phyloP scores from a whole-genome alignment of 1,140 invertebrate species.

The Liolophura sinensis region DNA sequence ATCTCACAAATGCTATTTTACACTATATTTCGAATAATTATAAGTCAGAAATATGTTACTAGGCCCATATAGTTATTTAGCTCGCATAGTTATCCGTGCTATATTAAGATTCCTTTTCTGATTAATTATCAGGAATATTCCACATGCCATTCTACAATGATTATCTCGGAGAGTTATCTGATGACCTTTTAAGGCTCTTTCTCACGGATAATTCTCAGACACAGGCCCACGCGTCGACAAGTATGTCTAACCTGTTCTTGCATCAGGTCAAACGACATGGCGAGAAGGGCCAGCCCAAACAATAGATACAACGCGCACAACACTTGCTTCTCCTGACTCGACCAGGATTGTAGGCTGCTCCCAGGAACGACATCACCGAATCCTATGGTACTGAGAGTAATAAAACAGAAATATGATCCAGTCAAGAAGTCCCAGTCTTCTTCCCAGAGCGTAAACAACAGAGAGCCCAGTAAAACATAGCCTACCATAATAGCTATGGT shows the following conservation, averaged over 20 bases:
- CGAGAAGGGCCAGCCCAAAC: slow-evolving; percentile 94
- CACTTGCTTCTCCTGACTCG: slow-evolving; percentile 50
- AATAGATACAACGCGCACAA: slow-evolving; percentile 64
- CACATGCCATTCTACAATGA: no score
- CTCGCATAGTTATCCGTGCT: no score
- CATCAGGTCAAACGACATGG: slow-evolving; percentile 99
- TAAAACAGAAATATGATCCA: slow-evolving; percentile 93
- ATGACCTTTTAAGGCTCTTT: neutral
- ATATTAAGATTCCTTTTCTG: no score
- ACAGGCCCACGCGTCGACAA: slow-evolving; percentile 67
- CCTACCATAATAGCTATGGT: slow-evolving; percentile 47
- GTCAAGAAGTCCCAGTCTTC: slow-evolving; percentile 76
- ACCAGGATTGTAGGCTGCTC: slow-evolving; percentile 44
- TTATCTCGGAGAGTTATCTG: no score
- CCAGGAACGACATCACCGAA: slow-evolving; percentile 87
- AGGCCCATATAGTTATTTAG: no score
- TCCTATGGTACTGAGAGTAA: slow-evolving; percentile 76
- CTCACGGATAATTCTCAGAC: slow-evolving; percentile 47
- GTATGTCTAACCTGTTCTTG: slow-evolving; percentile 84
- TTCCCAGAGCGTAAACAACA: slow-evolving; percentile 56
- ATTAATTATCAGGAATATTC: no score
- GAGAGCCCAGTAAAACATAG: slow-evolving; percentile 56
- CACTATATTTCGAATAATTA: no score
- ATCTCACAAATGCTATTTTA: no score
- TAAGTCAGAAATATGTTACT: no score